Base-by-base conservation (phyloP, 2,797 vertebrate species). In the Myiotriccus ornatus region DNA sequence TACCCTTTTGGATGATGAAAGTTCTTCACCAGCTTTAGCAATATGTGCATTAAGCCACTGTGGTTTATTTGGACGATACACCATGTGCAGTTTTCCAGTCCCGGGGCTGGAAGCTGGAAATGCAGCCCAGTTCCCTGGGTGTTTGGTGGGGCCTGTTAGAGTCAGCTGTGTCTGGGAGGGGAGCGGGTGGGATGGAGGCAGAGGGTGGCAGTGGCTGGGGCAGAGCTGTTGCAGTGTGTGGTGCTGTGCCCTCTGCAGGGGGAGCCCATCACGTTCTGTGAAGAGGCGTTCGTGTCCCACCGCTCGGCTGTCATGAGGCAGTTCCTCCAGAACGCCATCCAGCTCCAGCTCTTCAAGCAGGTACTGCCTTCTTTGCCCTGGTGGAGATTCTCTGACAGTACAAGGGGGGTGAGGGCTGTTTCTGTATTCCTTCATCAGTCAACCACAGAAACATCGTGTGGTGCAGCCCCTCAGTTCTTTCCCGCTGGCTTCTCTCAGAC, bases 301-400 rank as follows among this genome's bases (percentile, higher is more conserved):
- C 99, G 99, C 25, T 99, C 99, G 1, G 98, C 98, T 93, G 98
- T 99, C 94, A 99, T 99, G 99, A 98, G 98, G 93, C 99, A 99
- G 94, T 99, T 99, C 94, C 98, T 99, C 15, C 99, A 99, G 97
- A 99, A 99, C 1, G 99, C 99, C 93, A 99, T 98, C 47, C 99
- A 99, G 94, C 98, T 99, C 18, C 99, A 99, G 97, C 98, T 99
- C 92, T 99, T 99, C 96, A 99, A 99, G 97, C 99, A 99, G 98
- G 99, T 99, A 96, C 27, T 71, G 79, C 7, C 67, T 80, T 68
- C 47, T 49, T n/a, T 56, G 71, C 30, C 57, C 7, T 22, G 8
- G 3, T 18, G 56, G 34, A 22, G 37, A 14, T 39, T 20, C 78
- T 81, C 18, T 27, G 21, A 9, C 71, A 49, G 2, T 52, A 17